phyloP scores from a whole-genome alignment of 2,797 vertebrate species.

The Tragelaphus oryx region DNA sequence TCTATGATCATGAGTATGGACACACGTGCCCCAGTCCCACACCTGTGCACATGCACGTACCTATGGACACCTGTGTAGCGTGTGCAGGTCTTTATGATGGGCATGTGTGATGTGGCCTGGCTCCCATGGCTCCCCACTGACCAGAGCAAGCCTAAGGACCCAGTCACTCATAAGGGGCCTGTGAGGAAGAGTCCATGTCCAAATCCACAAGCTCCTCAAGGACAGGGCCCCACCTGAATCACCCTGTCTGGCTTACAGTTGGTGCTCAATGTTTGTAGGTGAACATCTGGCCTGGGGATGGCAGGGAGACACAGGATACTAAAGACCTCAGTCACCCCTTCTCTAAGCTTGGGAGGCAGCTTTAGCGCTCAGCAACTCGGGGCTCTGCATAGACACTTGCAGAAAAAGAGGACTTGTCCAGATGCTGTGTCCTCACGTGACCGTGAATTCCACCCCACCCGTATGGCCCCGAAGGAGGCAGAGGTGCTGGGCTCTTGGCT shows the following conservation, averaged over 20 bases:
- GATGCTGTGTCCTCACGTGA: constrained; percentile 51
- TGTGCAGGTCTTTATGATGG: background rate
- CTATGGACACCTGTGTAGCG: background rate
- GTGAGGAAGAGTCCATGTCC: background rate
- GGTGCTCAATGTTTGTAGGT: background rate
- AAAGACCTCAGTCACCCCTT: background rate
- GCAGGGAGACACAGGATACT: background rate
- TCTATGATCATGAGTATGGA: background rate
- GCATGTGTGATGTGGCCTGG: background rate
- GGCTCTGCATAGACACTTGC: background rate
- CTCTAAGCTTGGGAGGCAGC: background rate
- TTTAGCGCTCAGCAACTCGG: background rate
- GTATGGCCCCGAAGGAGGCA: constrained; percentile 2
- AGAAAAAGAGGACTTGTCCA: background rate
- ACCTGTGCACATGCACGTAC: background rate
- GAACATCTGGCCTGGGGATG: background rate
- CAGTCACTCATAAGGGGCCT: background rate
- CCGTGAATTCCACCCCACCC: constrained; percentile 29
- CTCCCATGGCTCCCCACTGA: background rate
- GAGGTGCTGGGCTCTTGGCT: constrained; percentile 34
- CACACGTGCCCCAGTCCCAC: background rate
- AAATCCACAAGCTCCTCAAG: background rate
- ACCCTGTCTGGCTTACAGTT: background rate
- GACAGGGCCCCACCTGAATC: background rate
- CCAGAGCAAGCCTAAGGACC: background rate